Percentiles rank a stretch among this genome's conserved stretches.
These are phyloP conservation scores for Molanna angustata DNA, from an alignment of 2,888 invertebrate species.

Conservation along the genomic window DNA sequence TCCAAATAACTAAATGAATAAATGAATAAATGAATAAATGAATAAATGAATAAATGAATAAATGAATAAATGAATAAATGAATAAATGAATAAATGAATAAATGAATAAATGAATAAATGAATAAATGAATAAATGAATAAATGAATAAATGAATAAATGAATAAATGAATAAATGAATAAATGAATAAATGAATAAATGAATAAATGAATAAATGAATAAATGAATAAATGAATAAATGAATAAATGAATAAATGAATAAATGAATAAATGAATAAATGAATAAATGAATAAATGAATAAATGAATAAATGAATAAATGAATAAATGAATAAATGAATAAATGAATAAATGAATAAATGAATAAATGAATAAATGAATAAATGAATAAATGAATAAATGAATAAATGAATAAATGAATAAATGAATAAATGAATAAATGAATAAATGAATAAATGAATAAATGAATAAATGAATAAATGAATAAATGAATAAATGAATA, in stretches of 20 bases:
- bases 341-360: no score
- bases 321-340: not conserved
- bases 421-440: no score
- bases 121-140: not conserved
- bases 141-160: not conserved
- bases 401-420: no score
- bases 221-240: not conserved
- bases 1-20: not conserved
- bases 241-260: not conserved
- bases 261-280: not conserved
- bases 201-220: not conserved
- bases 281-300: not conserved
- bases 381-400: no score
- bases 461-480: no score
- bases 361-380: no score
- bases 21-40: not conserved
- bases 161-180: not conserved
- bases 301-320: not conserved
- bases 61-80: not conserved
- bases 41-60: not conserved
- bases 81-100: not conserved
- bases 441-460: no score
- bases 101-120: not conserved
- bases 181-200: not conserved
- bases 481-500: no score